These are phyloP conservation scores for Protonibea diacanthus DNA, from an alignment of 2,797 vertebrate genomes.

Conservation along the genomic window DNA sequence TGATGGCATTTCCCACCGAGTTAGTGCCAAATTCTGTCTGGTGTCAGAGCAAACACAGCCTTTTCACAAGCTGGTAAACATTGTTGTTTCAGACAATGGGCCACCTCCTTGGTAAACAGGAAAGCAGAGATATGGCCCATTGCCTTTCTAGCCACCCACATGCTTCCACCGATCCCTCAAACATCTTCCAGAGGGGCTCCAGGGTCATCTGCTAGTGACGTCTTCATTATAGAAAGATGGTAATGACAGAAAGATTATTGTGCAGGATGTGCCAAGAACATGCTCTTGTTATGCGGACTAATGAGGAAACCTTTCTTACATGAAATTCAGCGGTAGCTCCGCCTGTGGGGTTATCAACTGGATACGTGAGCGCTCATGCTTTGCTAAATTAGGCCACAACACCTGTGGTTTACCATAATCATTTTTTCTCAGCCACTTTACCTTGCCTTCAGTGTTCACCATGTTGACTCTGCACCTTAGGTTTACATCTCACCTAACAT, in stretches of 20 bases:
- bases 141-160: constrained; percentile 30
- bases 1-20: constrained; percentile 34
- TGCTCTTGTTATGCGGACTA: not conserved
- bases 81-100: constrained; percentile 49
- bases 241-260: constrained; percentile 23
- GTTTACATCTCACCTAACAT: constrained; percentile 16
- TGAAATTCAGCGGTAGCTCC: constrained; percentile 25
- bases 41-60: constrained; percentile 45
- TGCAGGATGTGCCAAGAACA: constrained; percentile 9
- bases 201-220: constrained; percentile 31
- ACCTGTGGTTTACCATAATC: constrained; percentile 14
- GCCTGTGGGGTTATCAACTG: constrained; percentile 4
- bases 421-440: constrained; percentile 14
- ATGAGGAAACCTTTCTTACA: constrained; percentile 10
- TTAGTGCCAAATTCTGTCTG: constrained; percentile 37
- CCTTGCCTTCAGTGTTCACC: constrained; percentile 9
- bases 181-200: constrained; percentile 33
- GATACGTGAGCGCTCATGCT: constrained; percentile 26
- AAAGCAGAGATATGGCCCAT: constrained; percentile 17
- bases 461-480: constrained; percentile 7
- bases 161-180: constrained; percentile 24
- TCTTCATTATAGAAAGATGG: constrained; percentile 26
- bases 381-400: constrained; percentile 31
- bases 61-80: constrained; percentile 46
- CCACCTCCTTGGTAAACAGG: constrained; percentile 25